Conservation (phyloP, 1,140 invertebrate species). For the Drosophila repletoides region DNA sequence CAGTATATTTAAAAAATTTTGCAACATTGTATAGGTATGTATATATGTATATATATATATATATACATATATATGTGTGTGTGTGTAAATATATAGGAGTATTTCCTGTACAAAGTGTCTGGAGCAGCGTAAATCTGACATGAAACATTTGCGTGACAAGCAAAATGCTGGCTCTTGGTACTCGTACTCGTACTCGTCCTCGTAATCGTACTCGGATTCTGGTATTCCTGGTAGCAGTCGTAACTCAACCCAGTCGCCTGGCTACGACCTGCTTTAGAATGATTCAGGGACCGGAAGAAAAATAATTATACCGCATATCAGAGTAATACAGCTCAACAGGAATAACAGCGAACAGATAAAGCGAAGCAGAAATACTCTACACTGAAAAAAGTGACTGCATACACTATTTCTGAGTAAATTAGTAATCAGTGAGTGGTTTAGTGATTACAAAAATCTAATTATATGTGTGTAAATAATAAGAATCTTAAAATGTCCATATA, state of each 20-base stretch:
- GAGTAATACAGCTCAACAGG: conserved; percentile 28
- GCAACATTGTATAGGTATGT: not conserved
- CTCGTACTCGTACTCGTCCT: no score
- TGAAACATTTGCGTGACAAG: conserved; percentile 73
- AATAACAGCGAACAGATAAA: not conserved
- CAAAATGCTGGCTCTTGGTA: conserved; percentile 44
- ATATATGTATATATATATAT: conserved; percentile 1
- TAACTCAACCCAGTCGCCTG: no score
- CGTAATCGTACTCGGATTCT: no score
- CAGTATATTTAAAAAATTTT: conserved; percentile 10
- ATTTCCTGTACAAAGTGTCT: conserved; percentile 49
- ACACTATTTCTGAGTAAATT: no score
- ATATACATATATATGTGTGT: not conserved
- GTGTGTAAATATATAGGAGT: not conserved
- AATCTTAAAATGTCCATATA: no score
- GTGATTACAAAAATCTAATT: no score
- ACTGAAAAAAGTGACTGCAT: not conserved
- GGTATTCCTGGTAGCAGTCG: no score
- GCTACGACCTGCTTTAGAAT: no score
- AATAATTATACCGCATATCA: conserved; percentile 67
- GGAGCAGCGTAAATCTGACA: conserved; percentile 67
- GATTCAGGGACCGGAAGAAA: no score
- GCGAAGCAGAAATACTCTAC: not conserved
- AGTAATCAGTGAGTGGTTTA: no score
- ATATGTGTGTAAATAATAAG: no score